Base-by-base conservation (phyloP, 2,888 invertebrate genomes). In the Chloroclysta siterata region DNA sequence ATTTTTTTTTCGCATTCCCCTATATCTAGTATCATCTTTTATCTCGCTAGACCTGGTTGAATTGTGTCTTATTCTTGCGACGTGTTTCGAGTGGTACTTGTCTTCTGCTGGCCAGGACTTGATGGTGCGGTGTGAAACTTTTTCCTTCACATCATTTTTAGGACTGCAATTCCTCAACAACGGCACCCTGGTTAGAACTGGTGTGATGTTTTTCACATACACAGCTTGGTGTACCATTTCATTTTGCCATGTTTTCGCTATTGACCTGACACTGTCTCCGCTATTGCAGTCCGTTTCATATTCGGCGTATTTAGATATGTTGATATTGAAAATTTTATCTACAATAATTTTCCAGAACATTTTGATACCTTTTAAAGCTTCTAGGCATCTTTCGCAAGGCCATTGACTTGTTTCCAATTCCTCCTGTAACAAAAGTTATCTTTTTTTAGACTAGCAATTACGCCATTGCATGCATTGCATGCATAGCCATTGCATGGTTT, bases 271-370 rank as follows among this genome's bases (percentile, higher is more conserved):
- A 66, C 78, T 83, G n/a, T 80, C 74, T 10, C 67, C 65, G 14
- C 66, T 70, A 42, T 66, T 72, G 58, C 66, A 74, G 44, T 63
- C 69, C 5, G 50, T 15, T 5, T 73, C 59, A 36, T 73, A 69
- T 1, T 77, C 68, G 14, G 83, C 76, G 53, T 58, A 69, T 67
- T 82, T 86, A 0, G 80, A 69, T 36, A 84, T 51, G 42, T 78
- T 81, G 2, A 89, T 68, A 55, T 83, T 74, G 47, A 91, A 88
- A 66, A 92, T 73, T 80, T 85, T 91, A 56, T 90, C 87, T 14
- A 85, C 55, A 6, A 93, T 82, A 22, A 92, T 80, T 76, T 83
- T 89, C 92, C 92, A 93, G 75, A 91, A 86, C 83, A 92, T 83
- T 77, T 89, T 91, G 46, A 93, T 81, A 56, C 82, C 85, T 78